Percentiles rank a stretch among this genome's conserved stretches.
Evolutionary conservation across 1,140 invertebrate species (phyloP).

Genomic region (Sitophilus oryzae): DNA sequence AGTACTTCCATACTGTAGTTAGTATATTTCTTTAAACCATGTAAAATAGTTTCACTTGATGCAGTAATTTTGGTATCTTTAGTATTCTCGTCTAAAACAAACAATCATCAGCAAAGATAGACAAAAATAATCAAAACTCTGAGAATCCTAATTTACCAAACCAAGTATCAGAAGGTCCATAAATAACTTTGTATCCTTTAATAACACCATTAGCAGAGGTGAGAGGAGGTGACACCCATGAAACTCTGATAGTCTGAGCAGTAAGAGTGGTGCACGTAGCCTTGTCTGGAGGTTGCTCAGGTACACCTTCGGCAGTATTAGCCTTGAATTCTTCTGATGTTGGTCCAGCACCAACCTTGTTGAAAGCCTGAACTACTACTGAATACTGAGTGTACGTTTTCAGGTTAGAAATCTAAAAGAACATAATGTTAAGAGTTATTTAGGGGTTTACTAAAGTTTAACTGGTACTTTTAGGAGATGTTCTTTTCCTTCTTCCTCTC

Average conservation of each 20-base stretch:
- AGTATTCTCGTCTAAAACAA: conserved; percentile 72
- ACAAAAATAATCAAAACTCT: conserved; percentile 8
- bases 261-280: conserved; percentile 85
- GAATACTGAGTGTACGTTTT: conserved; percentile 89
- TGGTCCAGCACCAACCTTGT: conserved; percentile 88
- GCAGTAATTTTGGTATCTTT: conserved; percentile 88
- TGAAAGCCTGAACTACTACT: conserved; percentile 91
- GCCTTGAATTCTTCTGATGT: conserved; percentile 83
- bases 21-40: conserved; percentile 89
- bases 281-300: conserved; percentile 87
- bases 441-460: not conserved
- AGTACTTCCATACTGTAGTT: conserved; percentile 97
- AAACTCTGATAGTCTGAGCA: conserved; percentile 87
- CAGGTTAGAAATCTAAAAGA: conserved; percentile 37
- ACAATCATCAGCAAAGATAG: conserved; percentile 12
- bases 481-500: conserved; percentile 85
- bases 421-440: not conserved
- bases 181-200: conserved; percentile 94
- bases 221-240: conserved; percentile 86
- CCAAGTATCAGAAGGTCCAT: conserved; percentile 86
- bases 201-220: conserved; percentile 90
- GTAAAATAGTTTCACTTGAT: conserved; percentile 85
- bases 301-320: conserved; percentile 87
- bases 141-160: conserved; percentile 61
- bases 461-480: conserved; percentile 62